phyloP scores from a whole-genome alignment of 2,797 vertebrate species.

The Perodicticus potto region DNA sequence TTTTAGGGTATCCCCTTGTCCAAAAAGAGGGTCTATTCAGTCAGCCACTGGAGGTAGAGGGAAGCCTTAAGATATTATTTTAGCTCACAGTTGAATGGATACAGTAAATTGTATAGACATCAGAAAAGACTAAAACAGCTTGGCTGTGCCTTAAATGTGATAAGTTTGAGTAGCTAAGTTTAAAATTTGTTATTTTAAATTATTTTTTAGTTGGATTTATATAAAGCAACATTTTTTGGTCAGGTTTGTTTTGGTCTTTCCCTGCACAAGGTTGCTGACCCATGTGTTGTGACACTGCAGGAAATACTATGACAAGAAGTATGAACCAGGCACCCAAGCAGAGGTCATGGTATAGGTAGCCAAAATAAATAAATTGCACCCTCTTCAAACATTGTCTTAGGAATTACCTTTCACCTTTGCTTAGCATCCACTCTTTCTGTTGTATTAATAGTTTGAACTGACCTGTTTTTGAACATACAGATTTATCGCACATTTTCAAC shows the following conservation, averaged over 20 bases:
- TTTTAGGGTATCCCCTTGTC: too few relatives aligned
- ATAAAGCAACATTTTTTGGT: not conserved
- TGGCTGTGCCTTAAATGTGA: not conserved
- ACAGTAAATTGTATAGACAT: not conserved
- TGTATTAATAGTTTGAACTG: not conserved
- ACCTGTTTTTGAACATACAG: not conserved
- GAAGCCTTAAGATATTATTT: too few relatives aligned
- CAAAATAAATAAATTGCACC: not conserved
- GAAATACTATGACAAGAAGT: not conserved
- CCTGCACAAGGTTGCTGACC: not conserved
- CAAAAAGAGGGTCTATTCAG: too few relatives aligned
- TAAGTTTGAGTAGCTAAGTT: not conserved
- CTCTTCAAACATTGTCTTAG: not conserved
- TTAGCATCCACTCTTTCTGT: not conserved
- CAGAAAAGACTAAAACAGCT: not conserved
- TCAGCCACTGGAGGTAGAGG: too few relatives aligned
- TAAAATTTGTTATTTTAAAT: constrained; percentile 1
- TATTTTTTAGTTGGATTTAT: not conserved
- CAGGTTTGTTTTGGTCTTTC: not conserved
- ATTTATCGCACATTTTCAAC: not conserved
- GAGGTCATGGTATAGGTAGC: fast-evolving
- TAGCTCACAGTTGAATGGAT: not conserved
- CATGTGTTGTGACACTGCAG: too few relatives aligned
- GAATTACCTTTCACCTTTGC: not conserved
- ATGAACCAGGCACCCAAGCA: not conserved